These are phyloP conservation scores for Cheirogaleus major DNA, from an alignment of 2,797 vertebrate species.

Conservation along the genomic window DNA sequence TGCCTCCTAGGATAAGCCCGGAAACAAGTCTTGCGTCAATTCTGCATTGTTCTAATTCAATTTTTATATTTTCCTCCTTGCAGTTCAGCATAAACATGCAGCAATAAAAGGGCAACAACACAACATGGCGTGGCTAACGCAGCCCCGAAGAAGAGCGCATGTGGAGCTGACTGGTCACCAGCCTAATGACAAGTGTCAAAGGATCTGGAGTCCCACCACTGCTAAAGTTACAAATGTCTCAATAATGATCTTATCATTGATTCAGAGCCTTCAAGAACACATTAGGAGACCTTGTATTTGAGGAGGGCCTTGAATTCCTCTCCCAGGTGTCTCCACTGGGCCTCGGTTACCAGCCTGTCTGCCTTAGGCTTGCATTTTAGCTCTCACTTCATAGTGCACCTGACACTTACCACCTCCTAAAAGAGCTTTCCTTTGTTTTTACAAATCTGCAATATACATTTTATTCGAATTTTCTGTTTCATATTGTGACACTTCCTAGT, in stretches of 20 bases:
- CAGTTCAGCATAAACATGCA: not conserved
- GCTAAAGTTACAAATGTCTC: not conserved
- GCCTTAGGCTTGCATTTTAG: not conserved
- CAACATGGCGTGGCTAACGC: fast-evolving
- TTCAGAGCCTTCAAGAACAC: not conserved
- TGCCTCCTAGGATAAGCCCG: not conserved
- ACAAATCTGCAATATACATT: not conserved
- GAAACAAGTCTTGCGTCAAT: not conserved
- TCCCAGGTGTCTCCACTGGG: not conserved
- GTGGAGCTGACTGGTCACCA: too few relatives aligned
- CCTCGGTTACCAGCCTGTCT: fast-evolving
- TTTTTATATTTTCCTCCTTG: constrained; percentile 1
- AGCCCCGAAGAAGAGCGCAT: not conserved
- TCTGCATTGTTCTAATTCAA: constrained; percentile 51
- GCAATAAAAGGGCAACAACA: not conserved
- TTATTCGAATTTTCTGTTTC: constrained; percentile 16
- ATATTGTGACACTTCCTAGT: not conserved
- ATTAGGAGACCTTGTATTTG: not conserved
- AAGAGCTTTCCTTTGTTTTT: not conserved
- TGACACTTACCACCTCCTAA: not conserved
- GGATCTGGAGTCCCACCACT: not conserved
- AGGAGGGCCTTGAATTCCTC: not conserved
- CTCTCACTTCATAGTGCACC: not conserved
- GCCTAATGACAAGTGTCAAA: not conserved
- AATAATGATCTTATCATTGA: not conserved